phyloP scores from a whole-genome alignment of 1,140 invertebrate species.

The Bombyx mandarina region DNA sequence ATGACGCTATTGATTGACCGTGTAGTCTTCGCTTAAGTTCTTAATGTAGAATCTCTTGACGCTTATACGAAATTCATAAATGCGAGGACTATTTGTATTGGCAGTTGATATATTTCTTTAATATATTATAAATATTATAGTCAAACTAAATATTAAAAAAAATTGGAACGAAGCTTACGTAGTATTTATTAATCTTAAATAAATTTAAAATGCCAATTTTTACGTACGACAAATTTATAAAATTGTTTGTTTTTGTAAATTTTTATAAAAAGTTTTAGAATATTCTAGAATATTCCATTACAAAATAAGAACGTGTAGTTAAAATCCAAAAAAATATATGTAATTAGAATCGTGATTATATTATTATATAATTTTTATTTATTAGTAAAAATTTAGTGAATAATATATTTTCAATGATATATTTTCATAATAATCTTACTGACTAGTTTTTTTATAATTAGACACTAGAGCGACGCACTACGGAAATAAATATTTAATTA shows the following conservation, averaged over 20 bases:
- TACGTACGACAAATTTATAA: constrained; percentile 43
- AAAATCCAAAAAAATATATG: background rate
- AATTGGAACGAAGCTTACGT: constrained; percentile 36
- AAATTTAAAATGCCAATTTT: constrained; percentile 55
- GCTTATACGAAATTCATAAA: constrained; percentile 28
- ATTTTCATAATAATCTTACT: constrained; percentile 43
- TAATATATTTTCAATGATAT: constrained; percentile 7
- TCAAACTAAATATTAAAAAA: constrained; percentile 33
- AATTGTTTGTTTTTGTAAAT: background rate
- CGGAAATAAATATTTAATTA: no score
- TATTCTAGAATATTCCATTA: no score
- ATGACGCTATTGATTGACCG: no score
- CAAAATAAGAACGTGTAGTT: no score
- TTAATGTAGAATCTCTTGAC: no score
- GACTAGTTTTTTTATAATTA: constrained; percentile 46
- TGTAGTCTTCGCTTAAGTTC: no score
- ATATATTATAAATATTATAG: constrained; percentile 10
- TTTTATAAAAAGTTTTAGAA: no score
- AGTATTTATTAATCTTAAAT: constrained; percentile 21
- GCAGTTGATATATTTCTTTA: constrained; percentile 35
- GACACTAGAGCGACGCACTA: no score
- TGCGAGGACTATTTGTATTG: constrained; percentile 54
- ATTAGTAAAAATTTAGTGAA: constrained; percentile 10
- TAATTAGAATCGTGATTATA: constrained; percentile 1
- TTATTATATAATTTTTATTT: constrained; percentile 5